Percentiles rank a stretch among this genome's conserved stretches.
Conservation (phyloP, 2,888 invertebrate genomes). For the Podabrus alpinus region DNA sequence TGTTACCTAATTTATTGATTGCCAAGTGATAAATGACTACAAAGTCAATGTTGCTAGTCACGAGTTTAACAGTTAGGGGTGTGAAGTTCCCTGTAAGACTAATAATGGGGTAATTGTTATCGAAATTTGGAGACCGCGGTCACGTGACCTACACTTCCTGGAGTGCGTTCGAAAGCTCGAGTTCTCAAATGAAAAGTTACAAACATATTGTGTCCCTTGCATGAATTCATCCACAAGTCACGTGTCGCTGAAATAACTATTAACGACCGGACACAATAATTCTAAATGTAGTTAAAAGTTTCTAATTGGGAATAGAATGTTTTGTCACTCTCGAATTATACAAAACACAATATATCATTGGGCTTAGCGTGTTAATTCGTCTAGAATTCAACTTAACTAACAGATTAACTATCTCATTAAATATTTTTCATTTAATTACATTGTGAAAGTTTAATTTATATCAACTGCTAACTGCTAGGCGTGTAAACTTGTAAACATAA, state of each 20-base stretch:
- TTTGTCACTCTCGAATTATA: conserved; percentile 39
- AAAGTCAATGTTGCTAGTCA: conserved; percentile 34
- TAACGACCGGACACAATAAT: conserved; percentile 43
- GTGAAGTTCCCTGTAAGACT: conserved; percentile 36
- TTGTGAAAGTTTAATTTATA: neutral
- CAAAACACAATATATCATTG: neutral
- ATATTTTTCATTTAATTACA: neutral
- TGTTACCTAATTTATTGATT: conserved; percentile 36
- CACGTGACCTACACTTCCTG: conserved; percentile 43
- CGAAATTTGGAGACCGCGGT: conserved; percentile 36
- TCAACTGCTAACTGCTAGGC: neutral
- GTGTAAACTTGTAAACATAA: neutral
- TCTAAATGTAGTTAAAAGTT: conserved; percentile 42
- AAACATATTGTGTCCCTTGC: conserved; percentile 27
- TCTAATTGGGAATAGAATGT: conserved; percentile 46
- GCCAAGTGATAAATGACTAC: conserved; percentile 37
- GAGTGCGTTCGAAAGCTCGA: conserved; percentile 24
- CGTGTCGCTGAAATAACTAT: conserved; percentile 36
- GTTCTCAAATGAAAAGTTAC: conserved; percentile 15
- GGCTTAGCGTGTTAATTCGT: neutral
- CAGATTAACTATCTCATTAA: neutral
- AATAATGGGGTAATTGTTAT: conserved; percentile 43
- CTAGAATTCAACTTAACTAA: neutral
- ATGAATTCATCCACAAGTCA: conserved; percentile 29
- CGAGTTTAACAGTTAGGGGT: conserved; percentile 33